Conservation (phyloP, 30 jellyfish, hydroid and myxozoan genomes). For the Turritopsis dohrnii region DNA sequence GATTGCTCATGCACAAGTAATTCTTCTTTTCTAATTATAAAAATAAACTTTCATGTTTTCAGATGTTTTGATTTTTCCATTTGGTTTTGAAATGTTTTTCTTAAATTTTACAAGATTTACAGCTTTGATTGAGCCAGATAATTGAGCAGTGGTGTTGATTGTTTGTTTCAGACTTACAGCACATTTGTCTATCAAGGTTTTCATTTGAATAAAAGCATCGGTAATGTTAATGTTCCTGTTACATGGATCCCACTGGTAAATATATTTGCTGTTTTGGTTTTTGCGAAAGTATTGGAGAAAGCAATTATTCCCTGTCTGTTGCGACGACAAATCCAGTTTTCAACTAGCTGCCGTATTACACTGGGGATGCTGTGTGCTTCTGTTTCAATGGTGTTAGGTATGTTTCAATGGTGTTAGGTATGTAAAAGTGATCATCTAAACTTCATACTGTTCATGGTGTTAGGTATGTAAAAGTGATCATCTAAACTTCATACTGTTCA, state of each 20-base stretch:
- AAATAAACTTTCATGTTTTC: too few relatives aligned
- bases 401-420: neutral
- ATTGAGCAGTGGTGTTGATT: too few relatives aligned
- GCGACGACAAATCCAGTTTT: slow-evolving; percentile 29
- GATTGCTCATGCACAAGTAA: slow-evolving; percentile 71
- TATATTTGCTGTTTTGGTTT: slow-evolving; percentile 38
- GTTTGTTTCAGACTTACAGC: slow-evolving; percentile 59
- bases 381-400: slow-evolving; percentile 60
- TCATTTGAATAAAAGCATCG: slow-evolving; percentile 57
- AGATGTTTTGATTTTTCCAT: too few relatives aligned
- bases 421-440: too few relatives aligned
- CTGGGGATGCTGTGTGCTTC: slow-evolving; percentile 51
- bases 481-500: too few relatives aligned
- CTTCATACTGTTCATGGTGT: too few relatives aligned
- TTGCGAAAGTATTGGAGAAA: slow-evolving; percentile 48
- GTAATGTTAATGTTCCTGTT: slow-evolving; percentile 43
- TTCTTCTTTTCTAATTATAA: too few relatives aligned
- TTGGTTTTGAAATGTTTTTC: neutral
- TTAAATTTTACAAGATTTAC: neutral
- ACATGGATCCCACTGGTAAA: slow-evolving; percentile 66
- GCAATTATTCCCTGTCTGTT: slow-evolving; percentile 42
- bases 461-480: too few relatives aligned
- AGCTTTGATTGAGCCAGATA: neutral
- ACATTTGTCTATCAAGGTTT: slow-evolving; percentile 67
- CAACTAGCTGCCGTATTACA: slow-evolving; percentile 53